Conservation (phyloP, 2,888 invertebrate species). For the Acleris literana region DNA sequence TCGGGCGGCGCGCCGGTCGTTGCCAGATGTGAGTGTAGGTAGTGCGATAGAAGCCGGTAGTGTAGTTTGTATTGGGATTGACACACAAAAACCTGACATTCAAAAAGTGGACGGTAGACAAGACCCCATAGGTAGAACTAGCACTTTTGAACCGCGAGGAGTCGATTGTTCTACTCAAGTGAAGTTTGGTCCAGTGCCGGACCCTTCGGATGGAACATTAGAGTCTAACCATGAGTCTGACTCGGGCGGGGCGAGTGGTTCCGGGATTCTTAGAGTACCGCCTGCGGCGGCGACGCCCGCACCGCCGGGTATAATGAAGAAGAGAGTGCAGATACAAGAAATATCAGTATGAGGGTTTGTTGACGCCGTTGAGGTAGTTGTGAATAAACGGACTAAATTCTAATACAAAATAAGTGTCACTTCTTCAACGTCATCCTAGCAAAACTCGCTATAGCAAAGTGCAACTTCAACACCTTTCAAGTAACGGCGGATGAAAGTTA, state of each 20-base stretch:
- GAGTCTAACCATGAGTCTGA: slow-evolving; percentile 73
- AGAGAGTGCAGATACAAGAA: slow-evolving; percentile 96
- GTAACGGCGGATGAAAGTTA: background rate
- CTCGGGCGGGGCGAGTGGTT: slow-evolving; percentile 68
- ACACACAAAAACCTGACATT: slow-evolving; percentile 80
- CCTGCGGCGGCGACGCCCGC: slow-evolving; percentile 79
- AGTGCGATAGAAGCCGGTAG: slow-evolving; percentile 85
- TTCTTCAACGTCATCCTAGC: background rate
- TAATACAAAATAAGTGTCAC: slow-evolving; percentile 51
- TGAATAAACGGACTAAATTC: slow-evolving; percentile 77
- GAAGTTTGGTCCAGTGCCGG: slow-evolving; percentile 72
- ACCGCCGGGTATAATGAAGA: slow-evolving; percentile 91
- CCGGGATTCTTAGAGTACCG: slow-evolving; percentile 78
- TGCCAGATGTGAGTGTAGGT: slow-evolving; percentile 84
- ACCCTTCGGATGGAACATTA: slow-evolving; percentile 71
- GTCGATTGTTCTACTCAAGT: slow-evolving; percentile 81
- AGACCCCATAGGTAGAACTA: slow-evolving; percentile 72
- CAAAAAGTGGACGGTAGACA: slow-evolving; percentile 73
- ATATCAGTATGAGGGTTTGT: slow-evolving; percentile 91
- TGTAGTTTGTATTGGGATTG: slow-evolving; percentile 77
- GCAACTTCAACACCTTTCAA: background rate
- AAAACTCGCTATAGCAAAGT: too few relatives aligned
- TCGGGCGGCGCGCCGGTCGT: slow-evolving; percentile 82
- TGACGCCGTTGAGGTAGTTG: slow-evolving; percentile 70
- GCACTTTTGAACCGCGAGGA: slow-evolving; percentile 78